Conservation (phyloP, 2,888 invertebrate genomes). For the Choristoneura rosaceana region DNA sequence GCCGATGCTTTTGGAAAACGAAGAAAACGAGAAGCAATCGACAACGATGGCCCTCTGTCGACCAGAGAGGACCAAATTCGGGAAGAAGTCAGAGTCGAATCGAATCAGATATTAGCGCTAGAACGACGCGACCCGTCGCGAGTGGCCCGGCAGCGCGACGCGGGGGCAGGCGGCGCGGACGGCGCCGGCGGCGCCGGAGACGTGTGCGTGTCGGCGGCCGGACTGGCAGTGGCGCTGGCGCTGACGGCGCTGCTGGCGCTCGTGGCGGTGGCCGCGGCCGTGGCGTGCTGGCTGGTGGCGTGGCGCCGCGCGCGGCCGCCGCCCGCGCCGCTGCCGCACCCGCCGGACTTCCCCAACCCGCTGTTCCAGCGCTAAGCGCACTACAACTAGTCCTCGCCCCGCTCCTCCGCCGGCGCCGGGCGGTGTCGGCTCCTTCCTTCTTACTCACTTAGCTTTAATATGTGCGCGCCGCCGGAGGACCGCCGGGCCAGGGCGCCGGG, state of each 20-base stretch:
- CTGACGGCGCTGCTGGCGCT: slow-evolving; percentile 96
- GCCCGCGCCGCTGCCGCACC: slow-evolving; percentile 96
- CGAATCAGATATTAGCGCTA: slow-evolving; percentile 95
- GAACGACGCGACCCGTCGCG: slow-evolving; percentile 93
- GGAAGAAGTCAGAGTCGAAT: slow-evolving; percentile 96
- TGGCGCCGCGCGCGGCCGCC: slow-evolving; percentile 95
- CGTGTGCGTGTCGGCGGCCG: slow-evolving; percentile 97
- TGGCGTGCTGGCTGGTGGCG: slow-evolving; percentile 98
- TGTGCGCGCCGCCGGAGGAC: slow-evolving; percentile 83
- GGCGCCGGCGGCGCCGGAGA: slow-evolving; percentile 87
- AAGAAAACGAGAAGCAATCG: slow-evolving; percentile 87
- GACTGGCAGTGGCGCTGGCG: slow-evolving; percentile 95
- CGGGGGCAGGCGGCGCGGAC: slow-evolving; percentile 89
- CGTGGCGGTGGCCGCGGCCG: slow-evolving; percentile 97
- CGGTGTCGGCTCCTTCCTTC: slow-evolving; percentile 80
- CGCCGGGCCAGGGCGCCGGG: slow-evolving; percentile 78
- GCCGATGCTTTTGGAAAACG: slow-evolving; percentile 95
- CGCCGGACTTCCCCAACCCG: slow-evolving; percentile 97
- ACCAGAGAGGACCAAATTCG: slow-evolving; percentile 92
- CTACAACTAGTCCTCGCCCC: slow-evolving; percentile 74
- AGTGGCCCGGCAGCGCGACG: slow-evolving; percentile 91
- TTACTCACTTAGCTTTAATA: slow-evolving; percentile 77
- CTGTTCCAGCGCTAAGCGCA: slow-evolving; percentile 87
- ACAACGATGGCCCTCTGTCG: slow-evolving; percentile 81
- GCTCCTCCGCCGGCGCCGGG: slow-evolving; percentile 84